Evolutionary conservation across 1,140 invertebrate species (phyloP), one percentile per base, ranked within the genome.

Genomic region (Anthonomus grandis): DNA sequence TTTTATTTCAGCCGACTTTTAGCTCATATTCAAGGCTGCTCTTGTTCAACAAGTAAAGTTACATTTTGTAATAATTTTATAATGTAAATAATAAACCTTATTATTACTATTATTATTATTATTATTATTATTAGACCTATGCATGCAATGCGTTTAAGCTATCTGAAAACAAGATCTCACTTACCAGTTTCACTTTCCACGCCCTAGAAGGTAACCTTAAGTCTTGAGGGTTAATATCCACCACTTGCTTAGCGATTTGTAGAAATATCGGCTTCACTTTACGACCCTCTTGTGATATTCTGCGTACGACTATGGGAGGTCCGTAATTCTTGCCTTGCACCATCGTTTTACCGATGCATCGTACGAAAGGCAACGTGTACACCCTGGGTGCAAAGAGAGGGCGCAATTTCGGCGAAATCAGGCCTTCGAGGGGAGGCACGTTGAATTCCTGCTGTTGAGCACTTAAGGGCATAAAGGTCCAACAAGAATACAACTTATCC

Each of bases 311-410:
- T 6, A 86, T 83, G 66, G 83, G 82, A 1, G 84, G 84, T 0
- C 84, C 83, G 64, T 84, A 86, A 69, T 84, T 86, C 51, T 80
- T 77, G 6, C 83, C 82, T 66, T 84, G 83, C 8, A 85, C 78
- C 84, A 86, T 86, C 0, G 83, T 86, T 51, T 82, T 78, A 19
- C 81, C 81, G 10, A 86, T 74, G 54, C 80, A 79, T 50, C 83
- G 70, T 0, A 86, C 82, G 64, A 86, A 76, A 8, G 84, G 84
- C 45, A 86, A 72, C 1, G 82, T 84, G 67, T 84, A 83, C 3
- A 86, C 82, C 31, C 81, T 65, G 1, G 82, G 79, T 2, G 81
- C 79, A 25, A 85, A 67, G 12, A 86, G 55, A 8, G 77, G 75
- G 25, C 84, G 67, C 22, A 86, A 66, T 54, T 73, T 68, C 4